phyloP scores from a whole-genome alignment of 1,140 invertebrate species.

The Proctacanthus coquilletti region DNA sequence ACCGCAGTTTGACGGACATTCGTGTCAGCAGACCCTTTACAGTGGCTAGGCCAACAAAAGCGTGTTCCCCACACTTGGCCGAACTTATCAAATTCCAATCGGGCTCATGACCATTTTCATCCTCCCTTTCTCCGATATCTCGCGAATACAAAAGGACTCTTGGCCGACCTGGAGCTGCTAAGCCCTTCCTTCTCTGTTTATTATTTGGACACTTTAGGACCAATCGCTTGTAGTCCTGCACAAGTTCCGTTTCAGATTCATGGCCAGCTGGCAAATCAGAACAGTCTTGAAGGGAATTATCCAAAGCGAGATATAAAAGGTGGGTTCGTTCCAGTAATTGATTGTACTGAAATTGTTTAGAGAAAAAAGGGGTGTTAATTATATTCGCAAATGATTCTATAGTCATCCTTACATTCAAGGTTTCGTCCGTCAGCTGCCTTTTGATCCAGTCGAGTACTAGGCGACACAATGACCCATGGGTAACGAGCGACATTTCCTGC shows the following conservation, averaged over 20 bases:
- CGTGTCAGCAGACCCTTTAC: slow-evolving; percentile 43
- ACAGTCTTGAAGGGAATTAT: slow-evolving; percentile 66
- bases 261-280: slow-evolving; percentile 44
- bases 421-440: slow-evolving; percentile 34
- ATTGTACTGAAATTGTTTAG: slow-evolving; percentile 29
- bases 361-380: not conserved
- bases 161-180: slow-evolving; percentile 42
- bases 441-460: slow-evolving; percentile 54
- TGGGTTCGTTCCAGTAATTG: slow-evolving; percentile 45
- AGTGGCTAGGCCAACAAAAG: slow-evolving; percentile 48
- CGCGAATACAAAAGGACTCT: slow-evolving; percentile 38
- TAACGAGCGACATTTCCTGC: slow-evolving; percentile 43
- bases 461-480: slow-evolving; percentile 41
- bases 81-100: slow-evolving; percentile 52
- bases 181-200: slow-evolving; percentile 32
- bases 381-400: not conserved
- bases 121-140: slow-evolving; percentile 38
- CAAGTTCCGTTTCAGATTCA: slow-evolving; percentile 50
- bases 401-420: slow-evolving; percentile 10
- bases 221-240: slow-evolving; percentile 67
- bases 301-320: slow-evolving; percentile 56
- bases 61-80: slow-evolving; percentile 40
- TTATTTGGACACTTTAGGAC: slow-evolving; percentile 34
- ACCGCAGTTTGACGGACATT: slow-evolving; percentile 45
- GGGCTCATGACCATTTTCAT: slow-evolving; percentile 36